Base-by-base conservation (phyloP, 1,140 invertebrate genomes). In the Drosophila truncata region DNA sequence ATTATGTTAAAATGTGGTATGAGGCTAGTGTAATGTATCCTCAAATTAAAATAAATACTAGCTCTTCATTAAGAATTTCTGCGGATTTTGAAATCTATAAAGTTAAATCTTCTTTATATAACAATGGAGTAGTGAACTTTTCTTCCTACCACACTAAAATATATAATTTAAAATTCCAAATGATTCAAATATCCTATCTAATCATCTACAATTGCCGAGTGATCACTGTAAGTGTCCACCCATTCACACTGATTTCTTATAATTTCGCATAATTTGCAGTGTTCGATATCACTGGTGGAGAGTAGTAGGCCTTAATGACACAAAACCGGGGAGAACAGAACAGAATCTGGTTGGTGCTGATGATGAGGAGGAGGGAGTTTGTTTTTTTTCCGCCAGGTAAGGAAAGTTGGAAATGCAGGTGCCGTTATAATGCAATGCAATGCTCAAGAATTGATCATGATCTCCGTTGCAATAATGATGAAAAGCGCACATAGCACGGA, bases 401-500 rank as follows among this genome's bases (percentile, higher is more conserved):
- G 85, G 81, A 62, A 69, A 65, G 76, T 79, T 58, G 52, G 63
- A 42, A 61, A 76, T 87, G 83, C 84, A 84, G 59, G 69, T 84
- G 76, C 84, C 85, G 84, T 84, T 88, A 88, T 55, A 64, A 72
- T 55, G 50, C 33, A 70, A 69, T 80, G 78, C 72, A 77, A 71
- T 76, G 62, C 54, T 39, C 72, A 60, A 66, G 72, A 63, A 61
- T 54, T 58, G 78, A 70, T 49, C 47, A 73, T 78, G 49, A 77
- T 61, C 37, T 55, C 11, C 33, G 54, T 61, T 27, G 78, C 52
- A 46, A 63, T 76, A 57, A 75, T 73, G 74, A 82, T 73, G 63
- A 82, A 82, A 79, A 80, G 76, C 65, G 49, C 35, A 65, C 27
- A 55, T 67, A 67, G 81, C 67, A 59, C 73, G 74, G 77, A 81